Evolutionary conservation across 2,888 invertebrate genomes (phyloP).

Genomic region (Thera britannica): DNA sequence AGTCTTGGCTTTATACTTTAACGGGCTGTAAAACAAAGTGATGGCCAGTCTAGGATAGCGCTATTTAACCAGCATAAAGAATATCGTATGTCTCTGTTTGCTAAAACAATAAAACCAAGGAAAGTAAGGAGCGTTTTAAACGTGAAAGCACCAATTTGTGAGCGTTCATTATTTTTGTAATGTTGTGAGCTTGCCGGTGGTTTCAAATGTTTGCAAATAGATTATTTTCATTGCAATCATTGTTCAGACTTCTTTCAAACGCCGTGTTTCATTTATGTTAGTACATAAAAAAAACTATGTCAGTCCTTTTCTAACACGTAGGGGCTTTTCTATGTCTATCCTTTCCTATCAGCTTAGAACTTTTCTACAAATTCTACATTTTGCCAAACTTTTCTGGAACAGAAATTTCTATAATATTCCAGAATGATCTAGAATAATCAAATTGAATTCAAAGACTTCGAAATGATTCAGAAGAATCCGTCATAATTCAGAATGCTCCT

Average conservation of each 20-base stretch:
- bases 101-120: constrained; percentile 44
- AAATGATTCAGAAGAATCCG: no score
- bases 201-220: constrained; percentile 32
- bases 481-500: no score
- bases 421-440: no score
- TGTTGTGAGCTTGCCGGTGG: constrained; percentile 21
- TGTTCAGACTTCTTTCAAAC: not conserved
- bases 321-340: no score
- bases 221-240: constrained; percentile 3
- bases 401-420: no score
- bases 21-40: constrained; percentile 57
- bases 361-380: no score
- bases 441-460: no score
- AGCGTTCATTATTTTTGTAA: constrained; percentile 37
- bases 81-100: constrained; percentile 61
- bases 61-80: constrained; percentile 45
- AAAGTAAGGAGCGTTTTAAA: constrained; percentile 39
- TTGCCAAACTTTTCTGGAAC: no score
- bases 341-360: no score
- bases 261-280: not conserved
- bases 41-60: constrained; percentile 45
- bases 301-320: no score
- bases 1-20: constrained; percentile 27
- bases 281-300: not conserved
- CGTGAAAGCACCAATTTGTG: constrained; percentile 43